Percentiles rank a stretch among this genome's conserved stretches.
Evolutionary conservation across 2,888 invertebrate genomes (phyloP).

Genomic region (Rhamphomyia laevipes): DNA sequence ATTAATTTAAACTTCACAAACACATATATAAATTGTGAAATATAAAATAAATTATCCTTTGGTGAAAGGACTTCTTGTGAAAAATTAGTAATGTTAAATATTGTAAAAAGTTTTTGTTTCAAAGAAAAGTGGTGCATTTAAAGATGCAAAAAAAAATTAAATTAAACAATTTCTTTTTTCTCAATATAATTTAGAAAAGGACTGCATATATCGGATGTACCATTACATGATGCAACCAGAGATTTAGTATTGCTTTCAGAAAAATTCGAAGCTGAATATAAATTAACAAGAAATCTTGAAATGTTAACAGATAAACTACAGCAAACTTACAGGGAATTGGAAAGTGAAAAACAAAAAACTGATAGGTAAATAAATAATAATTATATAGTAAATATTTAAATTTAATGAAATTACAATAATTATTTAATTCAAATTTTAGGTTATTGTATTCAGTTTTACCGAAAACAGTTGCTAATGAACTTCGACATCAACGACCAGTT

Average conservation of each 20-base stretch:
- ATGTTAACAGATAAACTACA: conserved; percentile 89
- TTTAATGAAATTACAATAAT: neutral
- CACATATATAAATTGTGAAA: neutral
- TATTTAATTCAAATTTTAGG: conserved; percentile 39
- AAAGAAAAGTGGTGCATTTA: too few species aligned
- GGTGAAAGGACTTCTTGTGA: too few species aligned
- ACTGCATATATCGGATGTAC: conserved; percentile 87
- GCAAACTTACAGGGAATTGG: conserved; percentile 85
- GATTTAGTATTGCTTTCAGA: conserved; percentile 92
- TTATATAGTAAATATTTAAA: too few species aligned
- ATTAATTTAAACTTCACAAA: conserved; percentile 1
- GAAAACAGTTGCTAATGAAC: conserved; percentile 86
- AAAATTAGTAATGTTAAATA: too few species aligned
- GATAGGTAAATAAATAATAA: conserved; percentile 55
- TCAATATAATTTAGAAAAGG: conserved; percentile 51
- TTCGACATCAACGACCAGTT: conserved; percentile 83
- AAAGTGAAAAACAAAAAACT: conserved; percentile 90
- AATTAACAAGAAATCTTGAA: conserved; percentile 85
- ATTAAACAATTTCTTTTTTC: neutral
- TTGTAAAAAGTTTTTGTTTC: too few species aligned
- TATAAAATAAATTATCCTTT: too few species aligned
- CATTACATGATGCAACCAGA: conserved; percentile 88
- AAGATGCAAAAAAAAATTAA: too few species aligned
- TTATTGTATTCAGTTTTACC: conserved; percentile 89
- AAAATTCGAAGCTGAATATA: conserved; percentile 94